Evolutionary conservation across 2,113 vertebrate genomes (phyloP).

Genomic region (Machaerirhynchus nigripectus): DNA sequence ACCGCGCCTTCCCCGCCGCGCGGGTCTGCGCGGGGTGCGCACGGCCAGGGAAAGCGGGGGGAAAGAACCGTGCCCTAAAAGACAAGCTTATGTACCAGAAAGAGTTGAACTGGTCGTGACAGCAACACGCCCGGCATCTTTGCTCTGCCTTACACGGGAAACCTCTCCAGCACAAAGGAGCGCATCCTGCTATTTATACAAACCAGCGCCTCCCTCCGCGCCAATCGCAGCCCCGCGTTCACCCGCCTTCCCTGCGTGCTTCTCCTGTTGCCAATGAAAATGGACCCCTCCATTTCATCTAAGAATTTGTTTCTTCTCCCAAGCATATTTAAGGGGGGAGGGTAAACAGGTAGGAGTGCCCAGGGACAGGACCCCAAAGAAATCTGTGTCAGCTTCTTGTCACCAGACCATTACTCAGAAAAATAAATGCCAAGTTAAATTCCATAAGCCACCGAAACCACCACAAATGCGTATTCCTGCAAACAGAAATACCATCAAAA

Average conservation of each 20-base stretch:
- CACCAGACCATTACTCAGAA: not conserved
- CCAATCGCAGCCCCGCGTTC: not conserved
- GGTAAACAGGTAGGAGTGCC: not conserved
- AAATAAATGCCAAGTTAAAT: constrained; percentile 33
- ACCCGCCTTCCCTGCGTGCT: not conserved
- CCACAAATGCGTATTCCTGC: not conserved
- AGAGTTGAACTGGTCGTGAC: not conserved
- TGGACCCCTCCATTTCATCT: not conserved
- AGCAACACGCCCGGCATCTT: not conserved
- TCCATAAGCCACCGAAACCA: not conserved
- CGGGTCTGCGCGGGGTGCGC: accelerated
- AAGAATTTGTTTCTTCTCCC: not conserved
- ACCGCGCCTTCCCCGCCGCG: not conserved
- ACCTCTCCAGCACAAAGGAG: constrained; percentile 35
- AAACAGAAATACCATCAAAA: not conserved
- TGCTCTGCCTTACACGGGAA: not conserved
- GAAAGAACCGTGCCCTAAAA: not conserved
- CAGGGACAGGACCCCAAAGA: not conserved
- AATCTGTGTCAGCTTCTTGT: not conserved
- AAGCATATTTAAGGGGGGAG: not conserved
- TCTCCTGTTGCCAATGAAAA: not conserved
- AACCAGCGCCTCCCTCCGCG: not conserved
- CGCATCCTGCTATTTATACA: not conserved
- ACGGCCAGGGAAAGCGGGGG: not conserved
- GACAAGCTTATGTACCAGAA: not conserved